phyloP scores from a whole-genome alignment of 2,888 invertebrate species.

The Phyto melanocephala region DNA sequence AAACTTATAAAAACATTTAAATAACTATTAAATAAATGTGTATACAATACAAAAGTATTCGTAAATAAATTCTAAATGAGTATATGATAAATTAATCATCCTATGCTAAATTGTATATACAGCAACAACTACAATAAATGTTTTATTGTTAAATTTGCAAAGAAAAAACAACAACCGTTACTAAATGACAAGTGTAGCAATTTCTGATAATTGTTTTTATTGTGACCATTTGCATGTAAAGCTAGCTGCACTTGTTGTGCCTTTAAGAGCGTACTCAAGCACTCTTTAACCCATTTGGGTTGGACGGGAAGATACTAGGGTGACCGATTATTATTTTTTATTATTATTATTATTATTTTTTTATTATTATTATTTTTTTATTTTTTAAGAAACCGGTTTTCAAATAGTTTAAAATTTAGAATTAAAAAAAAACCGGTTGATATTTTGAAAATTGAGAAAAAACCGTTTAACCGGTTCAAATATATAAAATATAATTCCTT shows the following conservation, averaged over 20 bases:
- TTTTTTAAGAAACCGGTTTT: too few species aligned
- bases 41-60: background rate
- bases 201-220: constrained; percentile 22
- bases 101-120: background rate
- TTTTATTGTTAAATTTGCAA: constrained; percentile 26
- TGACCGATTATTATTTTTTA: too few species aligned
- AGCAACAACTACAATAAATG: constrained; percentile 13
- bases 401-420: too few species aligned
- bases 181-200: constrained; percentile 24
- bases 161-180: too few species aligned
- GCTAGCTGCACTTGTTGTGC: background rate
- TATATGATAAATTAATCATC: background rate
- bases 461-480: too few species aligned
- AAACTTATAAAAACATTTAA: background rate
- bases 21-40: background rate
- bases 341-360: too few species aligned
- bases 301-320: background rate
- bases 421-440: too few species aligned
- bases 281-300: background rate
- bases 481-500: too few species aligned
- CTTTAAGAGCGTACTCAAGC: background rate
- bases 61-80: background rate
- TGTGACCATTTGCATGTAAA: constrained; percentile 17
- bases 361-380: too few species aligned
- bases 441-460: too few species aligned